phyloP scores from a whole-genome alignment of 2,888 invertebrate genomes.

The Hirtodrosophila confusa region DNA sequence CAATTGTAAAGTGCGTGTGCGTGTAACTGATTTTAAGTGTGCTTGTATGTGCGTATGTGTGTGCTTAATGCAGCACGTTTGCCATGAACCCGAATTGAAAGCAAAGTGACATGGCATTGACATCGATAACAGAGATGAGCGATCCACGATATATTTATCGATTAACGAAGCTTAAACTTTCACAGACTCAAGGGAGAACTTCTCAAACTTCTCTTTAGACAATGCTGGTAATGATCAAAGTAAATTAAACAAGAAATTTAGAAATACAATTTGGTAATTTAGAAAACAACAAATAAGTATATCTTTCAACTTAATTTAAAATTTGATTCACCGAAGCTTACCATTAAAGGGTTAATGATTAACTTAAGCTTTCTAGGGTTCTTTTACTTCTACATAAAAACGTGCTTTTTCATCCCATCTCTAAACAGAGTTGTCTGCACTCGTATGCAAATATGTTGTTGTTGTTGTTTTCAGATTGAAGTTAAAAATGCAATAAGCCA shows the following conservation, averaged over 20 bases:
- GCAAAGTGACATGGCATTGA: constrained; percentile 56
- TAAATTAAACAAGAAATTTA: too few species aligned
- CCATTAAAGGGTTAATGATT: too few species aligned
- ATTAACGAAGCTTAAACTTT: too few species aligned
- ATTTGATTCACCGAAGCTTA: too few species aligned
- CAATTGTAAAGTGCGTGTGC: constrained; percentile 50
- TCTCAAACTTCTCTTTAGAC: too few species aligned
- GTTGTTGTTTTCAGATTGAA: constrained; percentile 20
- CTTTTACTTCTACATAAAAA: too few species aligned
- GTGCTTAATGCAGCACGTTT: constrained; percentile 47
- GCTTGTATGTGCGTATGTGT: constrained; percentile 20
- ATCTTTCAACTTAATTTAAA: too few species aligned
- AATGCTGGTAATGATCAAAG: too few species aligned
- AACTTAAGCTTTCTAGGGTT: too few species aligned
- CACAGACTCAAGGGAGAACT: too few species aligned
- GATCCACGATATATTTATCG: not conserved
- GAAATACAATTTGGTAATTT: too few species aligned
- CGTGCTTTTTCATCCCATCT: constrained; percentile 8
- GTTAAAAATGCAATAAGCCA: constrained; percentile 36
- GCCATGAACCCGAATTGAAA: constrained; percentile 71
- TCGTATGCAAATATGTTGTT: constrained; percentile 31
- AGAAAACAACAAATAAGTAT: too few species aligned
- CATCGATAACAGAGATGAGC: constrained; percentile 43
- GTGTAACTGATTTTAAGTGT: constrained; percentile 40
- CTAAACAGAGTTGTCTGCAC: constrained; percentile 15